These are phyloP conservation scores for Phylloscopus trochiloides DNA, from an alignment of 2,113 vertebrate genomes.

Conservation along the genomic window DNA sequence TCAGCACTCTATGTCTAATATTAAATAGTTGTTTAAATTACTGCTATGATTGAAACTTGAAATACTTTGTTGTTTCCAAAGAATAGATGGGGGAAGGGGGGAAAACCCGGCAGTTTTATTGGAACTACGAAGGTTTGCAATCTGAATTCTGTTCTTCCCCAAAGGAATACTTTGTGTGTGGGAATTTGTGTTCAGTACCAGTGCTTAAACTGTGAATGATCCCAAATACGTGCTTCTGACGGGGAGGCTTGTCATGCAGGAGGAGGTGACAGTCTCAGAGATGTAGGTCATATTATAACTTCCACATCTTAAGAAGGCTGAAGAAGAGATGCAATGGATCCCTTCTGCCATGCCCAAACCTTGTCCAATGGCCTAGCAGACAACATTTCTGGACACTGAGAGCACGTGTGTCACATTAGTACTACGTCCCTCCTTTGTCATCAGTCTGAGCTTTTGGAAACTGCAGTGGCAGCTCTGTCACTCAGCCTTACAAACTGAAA, in stretches of 20 bases:
- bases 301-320: neutral
- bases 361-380: neutral
- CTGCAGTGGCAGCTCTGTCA: neutral
- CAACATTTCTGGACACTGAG: neutral
- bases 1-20: neutral
- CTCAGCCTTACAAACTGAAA: neutral
- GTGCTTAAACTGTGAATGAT: neutral
- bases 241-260: neutral
- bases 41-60: neutral
- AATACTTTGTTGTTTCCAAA: neutral
- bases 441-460: neutral
- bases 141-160: neutral
- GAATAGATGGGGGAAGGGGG: neutral
- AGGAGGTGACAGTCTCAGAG: neutral
- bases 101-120: neutral
- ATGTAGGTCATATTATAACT: neutral
- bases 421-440: neutral
- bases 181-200: neutral
- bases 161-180: neutral
- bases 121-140: neutral
- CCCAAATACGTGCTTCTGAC: neutral
- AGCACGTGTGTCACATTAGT: fast-evolving
- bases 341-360: neutral
- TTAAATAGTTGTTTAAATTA: neutral
- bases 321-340: neutral